phyloP scores from a whole-genome alignment of 2,888 invertebrate species.

The Hermaeophaga mercurialis region DNA sequence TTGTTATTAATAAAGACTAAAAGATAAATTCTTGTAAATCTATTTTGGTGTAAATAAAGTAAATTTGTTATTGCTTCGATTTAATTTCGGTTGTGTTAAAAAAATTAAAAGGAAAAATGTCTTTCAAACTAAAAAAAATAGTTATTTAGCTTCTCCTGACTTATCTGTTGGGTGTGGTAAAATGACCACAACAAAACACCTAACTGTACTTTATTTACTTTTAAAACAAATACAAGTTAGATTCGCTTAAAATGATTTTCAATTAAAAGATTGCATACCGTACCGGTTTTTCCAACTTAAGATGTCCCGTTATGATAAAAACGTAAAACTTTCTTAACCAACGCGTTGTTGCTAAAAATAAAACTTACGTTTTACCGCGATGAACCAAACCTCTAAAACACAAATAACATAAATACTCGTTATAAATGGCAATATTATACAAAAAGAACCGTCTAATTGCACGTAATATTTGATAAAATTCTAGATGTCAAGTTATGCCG shows the following conservation, averaged over 20 bases:
- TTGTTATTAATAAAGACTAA: too few relatives aligned
- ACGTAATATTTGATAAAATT: constrained; percentile 9
- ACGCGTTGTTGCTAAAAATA: constrained; percentile 39
- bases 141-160: too few relatives aligned
- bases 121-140: too few relatives aligned
- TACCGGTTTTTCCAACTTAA: constrained; percentile 27
- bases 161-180: constrained; percentile 18
- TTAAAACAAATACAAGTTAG: constrained; percentile 1
- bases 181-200: constrained; percentile 1
- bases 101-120: too few relatives aligned
- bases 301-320: constrained; percentile 35
- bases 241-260: not conserved
- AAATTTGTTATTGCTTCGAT: too few relatives aligned
- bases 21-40: too few relatives aligned
- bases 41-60: too few relatives aligned
- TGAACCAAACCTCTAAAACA: not conserved
- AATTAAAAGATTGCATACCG: constrained; percentile 7
- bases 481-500: constrained; percentile 18
- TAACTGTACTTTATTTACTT: constrained; percentile 6
- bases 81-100: too few relatives aligned
- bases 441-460: not conserved
- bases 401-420: too few relatives aligned
- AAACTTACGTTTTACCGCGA: constrained; percentile 8
- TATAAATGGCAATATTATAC: too few relatives aligned
- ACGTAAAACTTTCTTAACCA: constrained; percentile 22